Evolutionary conservation across 2,888 invertebrate species (phyloP).

Genomic region (Dynastes grantii): DNA sequence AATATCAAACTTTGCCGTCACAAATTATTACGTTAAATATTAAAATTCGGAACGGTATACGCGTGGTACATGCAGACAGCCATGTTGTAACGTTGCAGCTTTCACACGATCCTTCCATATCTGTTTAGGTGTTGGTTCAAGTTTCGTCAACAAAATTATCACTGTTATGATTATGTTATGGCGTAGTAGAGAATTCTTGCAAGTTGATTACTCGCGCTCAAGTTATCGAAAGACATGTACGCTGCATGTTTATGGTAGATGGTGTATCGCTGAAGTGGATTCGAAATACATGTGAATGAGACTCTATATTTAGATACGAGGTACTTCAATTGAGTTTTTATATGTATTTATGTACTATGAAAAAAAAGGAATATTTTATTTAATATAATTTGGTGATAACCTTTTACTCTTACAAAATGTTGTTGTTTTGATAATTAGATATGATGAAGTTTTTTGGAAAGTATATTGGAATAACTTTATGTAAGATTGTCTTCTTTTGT

Average conservation of each 20-base stretch:
- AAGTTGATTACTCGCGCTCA: not conserved
- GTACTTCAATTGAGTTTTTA: no score
- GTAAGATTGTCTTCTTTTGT: no score
- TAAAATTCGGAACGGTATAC: slow-evolving; percentile 7
- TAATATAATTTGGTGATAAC: no score
- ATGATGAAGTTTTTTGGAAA: no score
- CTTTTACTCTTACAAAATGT: no score
- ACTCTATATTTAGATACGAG: not conserved
- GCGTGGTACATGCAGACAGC: not conserved
- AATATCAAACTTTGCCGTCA: slow-evolving; percentile 43
- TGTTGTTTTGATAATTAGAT: no score
- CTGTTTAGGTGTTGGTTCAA: slow-evolving; percentile 9
- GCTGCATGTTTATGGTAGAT: not conserved
- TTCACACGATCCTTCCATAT: slow-evolving; percentile 16
- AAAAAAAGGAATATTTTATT: no score
- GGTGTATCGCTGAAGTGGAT: not conserved
- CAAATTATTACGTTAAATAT: slow-evolving; percentile 29
- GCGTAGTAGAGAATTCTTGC: not conserved
- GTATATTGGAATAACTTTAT: no score
- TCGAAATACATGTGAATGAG: not conserved
- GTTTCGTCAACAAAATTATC: slow-evolving; percentile 29
- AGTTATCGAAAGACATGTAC: not conserved
- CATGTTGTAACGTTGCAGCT: not conserved
- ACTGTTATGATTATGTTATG: slow-evolving; percentile 8
- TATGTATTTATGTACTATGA: no score